Conservation (phyloP, 2,888 invertebrate species). For the Xestia c-nigrum region DNA sequence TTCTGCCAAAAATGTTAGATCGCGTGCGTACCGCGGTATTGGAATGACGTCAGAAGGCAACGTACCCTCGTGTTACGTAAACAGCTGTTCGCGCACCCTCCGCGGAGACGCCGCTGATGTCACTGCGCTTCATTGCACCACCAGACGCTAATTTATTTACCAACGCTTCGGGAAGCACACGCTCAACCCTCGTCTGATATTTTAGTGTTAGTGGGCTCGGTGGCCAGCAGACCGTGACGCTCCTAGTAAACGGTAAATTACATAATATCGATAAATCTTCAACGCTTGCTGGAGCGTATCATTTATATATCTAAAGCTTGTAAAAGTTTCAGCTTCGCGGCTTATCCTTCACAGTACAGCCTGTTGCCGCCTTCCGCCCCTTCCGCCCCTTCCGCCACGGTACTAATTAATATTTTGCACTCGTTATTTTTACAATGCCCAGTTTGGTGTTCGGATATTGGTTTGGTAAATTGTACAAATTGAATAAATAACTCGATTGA, state of each 20-base stretch:
- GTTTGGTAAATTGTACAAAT: conserved; percentile 16
- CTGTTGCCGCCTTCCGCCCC: conserved; percentile 40
- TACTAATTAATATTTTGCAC: conserved; percentile 38
- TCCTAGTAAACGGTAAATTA: conserved; percentile 60
- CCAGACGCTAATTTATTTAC: conserved; percentile 52
- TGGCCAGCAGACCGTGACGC: conserved; percentile 39
- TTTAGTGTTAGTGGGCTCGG: conserved; percentile 39
- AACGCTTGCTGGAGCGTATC: conserved; percentile 59
- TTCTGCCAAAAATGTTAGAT: conserved; percentile 10
- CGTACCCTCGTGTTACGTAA: conserved; percentile 50
- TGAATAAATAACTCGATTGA: conserved; percentile 11
- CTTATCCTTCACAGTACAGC: conserved; percentile 43
- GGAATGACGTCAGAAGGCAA: conserved; percentile 45
- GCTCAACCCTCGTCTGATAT: conserved; percentile 53
- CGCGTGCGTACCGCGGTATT: conserved; percentile 13
- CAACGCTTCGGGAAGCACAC: conserved; percentile 33
- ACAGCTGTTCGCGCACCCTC: conserved; percentile 44
- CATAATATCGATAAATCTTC: conserved; percentile 66
- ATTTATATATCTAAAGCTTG: conserved; percentile 56
- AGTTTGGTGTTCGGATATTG: not conserved
- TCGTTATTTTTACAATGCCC: conserved; percentile 14
- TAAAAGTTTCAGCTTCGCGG: conserved; percentile 45
- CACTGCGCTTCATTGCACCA: conserved; percentile 59
- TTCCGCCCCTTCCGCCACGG: conserved; percentile 8
- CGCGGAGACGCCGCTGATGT: conserved; percentile 38